Evolutionary conservation across 2,797 vertebrate species (phyloP).

Genomic region (Podargus strigoides): DNA sequence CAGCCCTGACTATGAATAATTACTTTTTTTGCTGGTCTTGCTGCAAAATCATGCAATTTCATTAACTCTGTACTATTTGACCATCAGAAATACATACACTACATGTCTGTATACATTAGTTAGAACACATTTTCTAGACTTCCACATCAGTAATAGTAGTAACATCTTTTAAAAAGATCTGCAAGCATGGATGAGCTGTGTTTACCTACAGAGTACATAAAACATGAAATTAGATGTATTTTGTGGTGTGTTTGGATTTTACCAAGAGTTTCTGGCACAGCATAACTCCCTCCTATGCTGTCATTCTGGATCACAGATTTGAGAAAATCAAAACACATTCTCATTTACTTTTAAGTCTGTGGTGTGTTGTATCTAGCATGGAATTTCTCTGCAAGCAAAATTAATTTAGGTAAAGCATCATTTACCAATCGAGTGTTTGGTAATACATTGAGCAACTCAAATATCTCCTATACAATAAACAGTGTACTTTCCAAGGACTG

Average conservation of each 20-base stretch:
- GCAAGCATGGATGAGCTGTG: not conserved
- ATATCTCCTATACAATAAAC: not conserved
- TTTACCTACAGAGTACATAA: not conserved
- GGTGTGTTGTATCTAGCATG: not conserved
- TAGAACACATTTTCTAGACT: not conserved
- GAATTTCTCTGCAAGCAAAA: not conserved
- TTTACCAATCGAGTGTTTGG: not conserved
- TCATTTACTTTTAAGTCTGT: not conserved
- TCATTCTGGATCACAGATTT: not conserved
- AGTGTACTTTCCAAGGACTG: not conserved
- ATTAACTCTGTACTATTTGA: not conserved
- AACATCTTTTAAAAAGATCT: not conserved
- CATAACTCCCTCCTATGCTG: not conserved
- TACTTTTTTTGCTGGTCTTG: not conserved
- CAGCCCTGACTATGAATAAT: not conserved
- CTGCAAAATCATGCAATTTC: not conserved
- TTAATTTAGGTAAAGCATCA: not conserved
- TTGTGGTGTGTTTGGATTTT: not conserved
- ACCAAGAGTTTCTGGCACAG: not conserved
- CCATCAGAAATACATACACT: not conserved
- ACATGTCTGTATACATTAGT: not conserved
- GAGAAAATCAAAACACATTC: not conserved
- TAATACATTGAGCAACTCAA: constrained; percentile 1
- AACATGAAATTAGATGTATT: not conserved
- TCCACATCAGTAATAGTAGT: not conserved